Base-by-base conservation (phyloP, 1,140 invertebrate genomes). In the Arion vulgaris region DNA sequence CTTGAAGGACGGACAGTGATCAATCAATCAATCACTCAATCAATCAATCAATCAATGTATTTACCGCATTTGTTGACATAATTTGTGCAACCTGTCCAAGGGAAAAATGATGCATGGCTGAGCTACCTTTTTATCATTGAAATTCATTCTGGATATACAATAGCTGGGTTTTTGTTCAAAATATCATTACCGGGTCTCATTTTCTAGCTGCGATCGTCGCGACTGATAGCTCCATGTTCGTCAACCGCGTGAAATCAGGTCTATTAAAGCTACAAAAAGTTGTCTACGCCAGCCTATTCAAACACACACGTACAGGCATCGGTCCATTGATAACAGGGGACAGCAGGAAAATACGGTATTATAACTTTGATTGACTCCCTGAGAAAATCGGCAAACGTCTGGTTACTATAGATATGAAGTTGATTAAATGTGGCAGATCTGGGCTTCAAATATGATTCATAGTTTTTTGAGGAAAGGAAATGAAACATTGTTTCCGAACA, bases 371-470 rank as follows among this genome's bases (percentile, higher is more conserved):
- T 66, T 66, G 62, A 32, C 62, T 66, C 62, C 62, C 62, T 34
- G 5, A 7, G 19, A 28, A 7, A 7, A 32, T 66, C 62, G 28
- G n/a, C 28, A 19, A 57, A 57, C 9, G 4, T 19, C 15, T 23
- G 53, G 17, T 66, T 28, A 11, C 28, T 7, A 32, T 66, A 32
- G 62, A 28, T 15, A 7, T 66, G 17, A 4, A 11, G 2, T 4
- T 66, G 62, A 66, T 66, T 66, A 32, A 66, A 66, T 66, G 62
- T 66, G 2, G 28, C n/a, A 66, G 62, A 66, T 66, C n/a, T 66
- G 1, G 5, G 19, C 62, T 32, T 28, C n/a, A 66, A 66, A 66
- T 66, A 66, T 57, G 62, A 66, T 66, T 66, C 62, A 66, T 66
- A 17, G n/a, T 66, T 17, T 17, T 13, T 66, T 9, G 62, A 32